phyloP scores from a whole-genome alignment of 2,113 vertebrate genomes.

The Scomber scombrus region DNA sequence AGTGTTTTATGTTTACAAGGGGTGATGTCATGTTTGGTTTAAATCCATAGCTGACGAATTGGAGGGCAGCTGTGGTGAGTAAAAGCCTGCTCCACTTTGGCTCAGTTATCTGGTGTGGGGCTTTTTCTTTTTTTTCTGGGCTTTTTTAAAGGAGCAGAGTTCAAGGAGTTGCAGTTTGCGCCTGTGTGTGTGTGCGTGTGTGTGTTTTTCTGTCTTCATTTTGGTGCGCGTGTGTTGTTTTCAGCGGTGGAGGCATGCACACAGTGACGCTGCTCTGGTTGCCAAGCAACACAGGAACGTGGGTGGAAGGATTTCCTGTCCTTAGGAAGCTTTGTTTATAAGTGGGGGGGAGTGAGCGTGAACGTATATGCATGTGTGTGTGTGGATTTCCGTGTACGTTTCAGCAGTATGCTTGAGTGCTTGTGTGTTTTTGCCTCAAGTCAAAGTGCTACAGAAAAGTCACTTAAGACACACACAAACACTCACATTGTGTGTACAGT shows the following conservation, averaged over 20 bases:
- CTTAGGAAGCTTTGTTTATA: slow-evolving; percentile 81
- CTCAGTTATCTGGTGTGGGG: slow-evolving; percentile 23
- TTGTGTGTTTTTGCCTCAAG: slow-evolving; percentile 60
- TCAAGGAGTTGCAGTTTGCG: slow-evolving; percentile 50
- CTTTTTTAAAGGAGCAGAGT: slow-evolving; percentile 57
- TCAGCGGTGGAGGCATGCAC: slow-evolving; percentile 71
- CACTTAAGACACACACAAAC: slow-evolving; percentile 53
- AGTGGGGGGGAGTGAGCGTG: slow-evolving; percentile 38
- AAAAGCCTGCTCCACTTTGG: slow-evolving; percentile 50
- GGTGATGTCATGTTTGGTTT: slow-evolving; percentile 80
- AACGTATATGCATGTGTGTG: slow-evolving; percentile 13
- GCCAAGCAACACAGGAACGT: slow-evolving; percentile 80
- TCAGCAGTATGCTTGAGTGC: slow-evolving; percentile 56
- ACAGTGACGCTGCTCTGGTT: slow-evolving; percentile 78
- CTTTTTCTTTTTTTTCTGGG: slow-evolving; percentile 4
- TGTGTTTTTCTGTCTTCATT: slow-evolving; percentile 29
- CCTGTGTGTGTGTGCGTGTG: slow-evolving; percentile 13
- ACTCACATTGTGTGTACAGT: slow-evolving; percentile 1
- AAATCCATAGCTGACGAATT: slow-evolving; percentile 65
- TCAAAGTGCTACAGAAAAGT: slow-evolving; percentile 63
- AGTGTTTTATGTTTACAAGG: slow-evolving; percentile 70
- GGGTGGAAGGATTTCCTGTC: slow-evolving; percentile 85
- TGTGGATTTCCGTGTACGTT: slow-evolving; percentile 43
- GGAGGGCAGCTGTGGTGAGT: slow-evolving; percentile 64
- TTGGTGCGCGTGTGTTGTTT: slow-evolving; percentile 57